Conservation (phyloP, 2,888 invertebrate genomes). For the Silvanus unidentatus region DNA sequence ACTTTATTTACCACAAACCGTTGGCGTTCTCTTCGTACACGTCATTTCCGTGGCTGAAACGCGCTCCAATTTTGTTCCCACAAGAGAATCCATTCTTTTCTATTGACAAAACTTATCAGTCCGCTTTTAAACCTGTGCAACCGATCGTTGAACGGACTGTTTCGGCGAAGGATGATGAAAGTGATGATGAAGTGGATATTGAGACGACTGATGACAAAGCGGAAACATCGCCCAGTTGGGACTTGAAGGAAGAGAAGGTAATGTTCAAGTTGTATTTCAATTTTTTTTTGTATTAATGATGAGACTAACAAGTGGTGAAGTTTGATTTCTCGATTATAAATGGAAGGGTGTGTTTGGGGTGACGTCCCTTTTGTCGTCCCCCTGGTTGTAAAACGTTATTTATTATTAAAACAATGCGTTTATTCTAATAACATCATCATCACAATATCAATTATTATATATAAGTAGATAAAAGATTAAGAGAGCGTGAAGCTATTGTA, state of each 20-base stretch:
- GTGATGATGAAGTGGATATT: conserved; percentile 81
- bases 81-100: conserved; percentile 49
- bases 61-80: conserved; percentile 48
- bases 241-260: conserved; percentile 51
- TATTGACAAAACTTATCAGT: conserved; percentile 47
- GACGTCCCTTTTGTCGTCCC: conserved; percentile 16
- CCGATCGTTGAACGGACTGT: conserved; percentile 36
- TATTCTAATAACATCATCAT: no score
- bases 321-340: conserved; percentile 15
- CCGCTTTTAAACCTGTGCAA: conserved; percentile 56
- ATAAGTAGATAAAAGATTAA: conserved; percentile 20
- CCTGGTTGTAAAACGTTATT: no score
- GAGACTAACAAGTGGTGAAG: conserved; percentile 28
- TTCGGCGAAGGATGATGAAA: conserved; percentile 52
- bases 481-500: conserved; percentile 28
- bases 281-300: conserved; percentile 25
- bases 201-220: conserved; percentile 77
- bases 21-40: conserved; percentile 62
- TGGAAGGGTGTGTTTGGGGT: conserved; percentile 25
- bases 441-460: conserved; percentile 16
- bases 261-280: conserved; percentile 32
- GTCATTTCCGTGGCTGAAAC: conserved; percentile 62
- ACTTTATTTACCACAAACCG: conserved; percentile 72
- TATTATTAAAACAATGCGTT: no score
- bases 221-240: conserved; percentile 44